Evolutionary conservation across 2,888 invertebrate genomes (phyloP).

Genomic region (Tenthredo scrophulariae): DNA sequence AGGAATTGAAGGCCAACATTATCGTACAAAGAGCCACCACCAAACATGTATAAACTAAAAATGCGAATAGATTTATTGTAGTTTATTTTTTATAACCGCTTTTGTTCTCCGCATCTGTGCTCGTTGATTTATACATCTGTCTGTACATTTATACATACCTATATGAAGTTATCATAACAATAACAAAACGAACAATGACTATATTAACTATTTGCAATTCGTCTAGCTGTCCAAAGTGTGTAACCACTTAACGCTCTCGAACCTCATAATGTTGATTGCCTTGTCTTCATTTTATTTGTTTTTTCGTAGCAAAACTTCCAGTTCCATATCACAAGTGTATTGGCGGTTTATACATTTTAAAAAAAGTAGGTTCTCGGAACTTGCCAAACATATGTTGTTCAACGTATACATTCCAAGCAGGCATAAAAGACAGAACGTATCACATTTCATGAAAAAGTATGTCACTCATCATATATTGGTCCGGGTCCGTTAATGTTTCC

Average conservation of each 20-base stretch:
- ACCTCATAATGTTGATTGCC: neutral
- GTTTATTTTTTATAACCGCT: conserved; percentile 3
- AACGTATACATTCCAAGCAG: conserved; percentile 12
- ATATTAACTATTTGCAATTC: neutral
- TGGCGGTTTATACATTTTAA: neutral
- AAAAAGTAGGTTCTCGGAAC: neutral
- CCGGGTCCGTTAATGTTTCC: neutral
- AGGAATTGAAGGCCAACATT: neutral
- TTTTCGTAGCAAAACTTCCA: neutral
- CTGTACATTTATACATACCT: neutral
- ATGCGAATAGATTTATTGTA: neutral
- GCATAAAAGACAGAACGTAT: neutral
- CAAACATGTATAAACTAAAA: neutral
- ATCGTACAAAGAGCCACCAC: neutral
- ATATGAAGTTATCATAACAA: neutral
- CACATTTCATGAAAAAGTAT: neutral
- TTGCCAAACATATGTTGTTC: neutral
- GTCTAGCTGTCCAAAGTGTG: neutral
- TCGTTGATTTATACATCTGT: neutral
- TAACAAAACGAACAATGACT: neutral
- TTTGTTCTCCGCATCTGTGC: neutral
- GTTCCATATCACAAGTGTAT: neutral
- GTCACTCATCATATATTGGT: neutral
- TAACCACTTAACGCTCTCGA: neutral
- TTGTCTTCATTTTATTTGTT: neutral